These are phyloP conservation scores for Electrona antarctica DNA, from an alignment of 2,113 vertebrate genomes.

Conservation along the genomic window DNA sequence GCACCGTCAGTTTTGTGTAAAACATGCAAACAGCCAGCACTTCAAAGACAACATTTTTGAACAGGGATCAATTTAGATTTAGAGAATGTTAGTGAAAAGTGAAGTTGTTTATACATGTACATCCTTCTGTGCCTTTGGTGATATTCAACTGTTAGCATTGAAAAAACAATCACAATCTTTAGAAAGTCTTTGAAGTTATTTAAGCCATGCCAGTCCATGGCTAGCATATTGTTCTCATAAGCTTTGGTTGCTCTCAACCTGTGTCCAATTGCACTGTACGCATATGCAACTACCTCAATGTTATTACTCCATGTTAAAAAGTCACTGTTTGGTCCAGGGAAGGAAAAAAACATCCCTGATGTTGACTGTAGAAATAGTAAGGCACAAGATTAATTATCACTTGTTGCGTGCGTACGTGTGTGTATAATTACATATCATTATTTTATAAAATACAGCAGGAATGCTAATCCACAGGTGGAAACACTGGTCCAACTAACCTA, in stretches of 20 bases:
- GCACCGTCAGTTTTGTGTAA: constrained; percentile 60
- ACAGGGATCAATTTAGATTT: constrained; percentile 46
- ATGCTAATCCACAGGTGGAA: constrained; percentile 71
- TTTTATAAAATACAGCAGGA: constrained; percentile 69
- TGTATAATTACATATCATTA: neutral
- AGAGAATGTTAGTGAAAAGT: constrained; percentile 30
- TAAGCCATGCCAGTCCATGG: constrained; percentile 61
- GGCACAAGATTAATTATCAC: constrained; percentile 1
- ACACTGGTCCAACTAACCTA: constrained; percentile 51
- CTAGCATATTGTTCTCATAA: constrained; percentile 69
- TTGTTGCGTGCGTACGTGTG: constrained; percentile 1
- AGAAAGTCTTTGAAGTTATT: constrained; percentile 65
- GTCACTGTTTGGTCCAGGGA: constrained; percentile 50
- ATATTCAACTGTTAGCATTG: constrained; percentile 56
- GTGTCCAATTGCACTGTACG: constrained; percentile 62
- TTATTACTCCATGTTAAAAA: constrained; percentile 34
- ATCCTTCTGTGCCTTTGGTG: constrained; percentile 54
- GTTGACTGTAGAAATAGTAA: constrained; percentile 30
- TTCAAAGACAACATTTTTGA: constrained; percentile 53
- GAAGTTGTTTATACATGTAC: constrained; percentile 49
- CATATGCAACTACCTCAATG: constrained; percentile 42
- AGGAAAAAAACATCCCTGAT: constrained; percentile 19
- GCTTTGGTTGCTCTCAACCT: constrained; percentile 64
- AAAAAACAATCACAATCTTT: constrained; percentile 58
- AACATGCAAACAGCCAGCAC: constrained; percentile 62